These are phyloP conservation scores for Cyrtorhinus lividipennis DNA, from an alignment of 1,140 invertebrate species.

Conservation along the genomic window DNA sequence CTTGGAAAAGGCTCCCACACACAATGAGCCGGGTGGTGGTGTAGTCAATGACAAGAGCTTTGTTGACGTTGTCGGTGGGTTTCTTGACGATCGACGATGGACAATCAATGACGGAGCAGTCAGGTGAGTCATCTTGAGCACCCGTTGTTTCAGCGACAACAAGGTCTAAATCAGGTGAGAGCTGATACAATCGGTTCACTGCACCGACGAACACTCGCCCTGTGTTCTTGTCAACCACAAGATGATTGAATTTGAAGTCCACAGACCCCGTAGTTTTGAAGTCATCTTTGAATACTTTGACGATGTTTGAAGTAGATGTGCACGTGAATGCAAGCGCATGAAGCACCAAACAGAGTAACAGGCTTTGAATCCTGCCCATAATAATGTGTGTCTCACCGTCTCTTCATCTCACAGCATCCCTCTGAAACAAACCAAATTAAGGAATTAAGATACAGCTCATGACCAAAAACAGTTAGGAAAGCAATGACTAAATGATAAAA, in stretches of 20 bases:
- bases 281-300: constrained; percentile 26
- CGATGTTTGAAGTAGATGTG: constrained; percentile 24
- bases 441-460: neutral
- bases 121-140: constrained; percentile 72
- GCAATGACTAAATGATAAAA: neutral
- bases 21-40: constrained; percentile 75
- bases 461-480: too few species aligned
- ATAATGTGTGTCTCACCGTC: neutral
- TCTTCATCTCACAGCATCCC: constrained; percentile 15
- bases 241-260: constrained; percentile 55
- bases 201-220: constrained; percentile 85
- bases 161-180: constrained; percentile 69
- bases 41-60: constrained; percentile 89
- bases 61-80: constrained; percentile 83
- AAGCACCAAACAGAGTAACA: constrained; percentile 18
- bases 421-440: constrained; percentile 7
- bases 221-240: constrained; percentile 82
- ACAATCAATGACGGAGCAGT: constrained; percentile 77
- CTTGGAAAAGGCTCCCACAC: constrained; percentile 83
- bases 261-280: constrained; percentile 33
- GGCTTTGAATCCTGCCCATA: constrained; percentile 9
- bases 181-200: constrained; percentile 83
- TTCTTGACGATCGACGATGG: constrained; percentile 50
- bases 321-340: constrained; percentile 12
- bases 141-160: constrained; percentile 70